A percentile compares a stretch with the other conserved stretches of the same genome.
phyloP scores from a whole-genome alignment of 2,888 invertebrate species.

The Atethmia centrago region DNA sequence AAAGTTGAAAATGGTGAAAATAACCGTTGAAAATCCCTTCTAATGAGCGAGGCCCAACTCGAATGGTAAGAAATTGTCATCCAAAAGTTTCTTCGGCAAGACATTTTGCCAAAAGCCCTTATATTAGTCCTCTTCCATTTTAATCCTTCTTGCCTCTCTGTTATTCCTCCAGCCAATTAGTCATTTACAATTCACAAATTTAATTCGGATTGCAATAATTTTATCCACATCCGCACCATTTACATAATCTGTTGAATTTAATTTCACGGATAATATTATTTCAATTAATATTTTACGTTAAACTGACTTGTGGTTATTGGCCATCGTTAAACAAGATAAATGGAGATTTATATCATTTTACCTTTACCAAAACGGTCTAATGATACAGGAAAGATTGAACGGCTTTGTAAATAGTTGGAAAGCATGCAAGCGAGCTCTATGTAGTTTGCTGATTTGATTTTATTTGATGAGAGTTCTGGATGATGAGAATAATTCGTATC shows the following conservation, averaged over 20 bases:
- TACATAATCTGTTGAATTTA: slow-evolving; percentile 66
- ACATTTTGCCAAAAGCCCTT: slow-evolving; percentile 23
- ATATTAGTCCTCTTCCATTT: slow-evolving; percentile 27
- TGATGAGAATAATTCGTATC: not conserved
- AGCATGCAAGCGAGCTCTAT: not conserved
- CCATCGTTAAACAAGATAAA: slow-evolving; percentile 28
- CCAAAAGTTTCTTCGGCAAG: slow-evolving; percentile 37
- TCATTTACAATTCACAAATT: slow-evolving; percentile 59
- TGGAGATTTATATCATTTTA: slow-evolving; percentile 15
- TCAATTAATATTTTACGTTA: slow-evolving; percentile 54
- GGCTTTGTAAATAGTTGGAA: not conserved
- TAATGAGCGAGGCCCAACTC: slow-evolving; percentile 13
- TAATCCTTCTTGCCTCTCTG: slow-evolving; percentile 23
- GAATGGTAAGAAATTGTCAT: slow-evolving; percentile 25
- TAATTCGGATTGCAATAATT: slow-evolving; percentile 63
- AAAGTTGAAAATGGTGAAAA: not conserved
- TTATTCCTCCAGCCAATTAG: slow-evolving; percentile 24
- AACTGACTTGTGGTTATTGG: slow-evolving; percentile 50
- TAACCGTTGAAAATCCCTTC: not conserved
- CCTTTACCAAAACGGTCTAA: not conserved
- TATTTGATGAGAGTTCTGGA: not conserved
- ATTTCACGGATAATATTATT: slow-evolving; percentile 54
- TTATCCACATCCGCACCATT: slow-evolving; percentile 53
- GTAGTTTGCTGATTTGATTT: not conserved
- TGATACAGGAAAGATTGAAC: not conserved